Evolutionary conservation across 1,140 invertebrate genomes (phyloP), one percentile per base, ranked within the genome.

Genomic region (Drosophila grimshawi): DNA sequence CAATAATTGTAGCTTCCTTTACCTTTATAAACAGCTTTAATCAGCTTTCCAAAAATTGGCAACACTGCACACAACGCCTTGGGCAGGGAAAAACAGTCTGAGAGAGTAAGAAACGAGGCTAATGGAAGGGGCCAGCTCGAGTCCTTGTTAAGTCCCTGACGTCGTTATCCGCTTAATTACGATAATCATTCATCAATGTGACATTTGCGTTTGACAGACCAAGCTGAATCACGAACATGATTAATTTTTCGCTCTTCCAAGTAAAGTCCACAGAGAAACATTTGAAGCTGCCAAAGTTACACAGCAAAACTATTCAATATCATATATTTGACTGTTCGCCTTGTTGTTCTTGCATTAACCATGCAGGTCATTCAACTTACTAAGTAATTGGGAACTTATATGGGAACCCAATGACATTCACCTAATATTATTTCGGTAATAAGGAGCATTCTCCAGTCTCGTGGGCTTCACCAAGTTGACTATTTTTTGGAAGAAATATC

Each of bases 161-260:
- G 39, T 86, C 71, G 83, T 88, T 82, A 88, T 82, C 45, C 76
- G 67, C 85, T 88, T 88, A 88, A 88, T 88, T 88, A 76, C 83
- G 83, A 70, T 88, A 88, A 88, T 88, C 83, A 88, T 88, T 80
- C 83, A 88, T 88, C 83, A 88, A 88, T 88, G 83, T 88, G 83
- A 88, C 83, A 88, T 83, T 88, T 88, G 83, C 55, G 83, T 88
- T 83, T 83, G 83, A 88, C 83, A 88, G 68, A 75, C 52, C 41
- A 35, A 80, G 83, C 83, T 88, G 83, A 88, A 83, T 88, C 83
- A 88, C 76, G 69, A 60, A 66, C 72, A 78, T 83, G 83, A 88
- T 88, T 88, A 88, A 86, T 88, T 65, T 67, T 59, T 80, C 32
- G 2, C 35, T 37, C 46, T 41, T 49, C 48, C 57, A 65, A 48